Percentiles rank a stretch among this genome's conserved stretches.
phyloP scores from a whole-genome alignment of 2,888 invertebrate species.

The Agrotis ipsilon region DNA sequence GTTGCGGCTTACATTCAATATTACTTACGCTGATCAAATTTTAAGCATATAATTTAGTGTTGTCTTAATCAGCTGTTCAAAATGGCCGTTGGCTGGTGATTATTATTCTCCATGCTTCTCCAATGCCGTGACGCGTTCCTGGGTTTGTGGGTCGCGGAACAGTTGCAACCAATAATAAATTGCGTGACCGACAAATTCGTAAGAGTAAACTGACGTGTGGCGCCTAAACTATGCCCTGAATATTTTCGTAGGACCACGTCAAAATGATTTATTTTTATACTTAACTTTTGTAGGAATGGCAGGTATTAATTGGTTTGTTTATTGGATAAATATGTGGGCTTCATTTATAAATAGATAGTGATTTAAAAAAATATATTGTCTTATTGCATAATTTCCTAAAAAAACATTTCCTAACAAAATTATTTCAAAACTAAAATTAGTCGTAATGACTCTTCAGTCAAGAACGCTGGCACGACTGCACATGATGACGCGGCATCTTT shows the following conservation, averaged over 20 bases:
- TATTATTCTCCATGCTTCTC: slow-evolving; percentile 80
- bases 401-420: background rate
- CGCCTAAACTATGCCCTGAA: slow-evolving; percentile 72
- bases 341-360: slow-evolving; percentile 2
- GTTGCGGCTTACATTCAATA: slow-evolving; percentile 29
- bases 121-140: slow-evolving; percentile 71
- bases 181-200: slow-evolving; percentile 77
- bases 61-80: slow-evolving; percentile 63
- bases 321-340: background rate
- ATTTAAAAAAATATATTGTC: slow-evolving; percentile 8
- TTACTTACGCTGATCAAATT: slow-evolving; percentile 29
- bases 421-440: slow-evolving; percentile 22
- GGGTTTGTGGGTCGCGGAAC: slow-evolving; percentile 85
- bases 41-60: slow-evolving; percentile 26
- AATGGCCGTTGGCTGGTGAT: slow-evolving; percentile 50
- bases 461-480: slow-evolving; percentile 36
- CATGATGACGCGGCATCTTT: slow-evolving; percentile 40
- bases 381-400: background rate
- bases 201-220: slow-evolving; percentile 69
- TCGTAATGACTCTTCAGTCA: slow-evolving; percentile 11
- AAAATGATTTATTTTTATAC: slow-evolving; percentile 35
- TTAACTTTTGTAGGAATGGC: background rate
- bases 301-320: slow-evolving; percentile 1
- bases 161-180: slow-evolving; percentile 81
- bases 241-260: slow-evolving; percentile 68